A percentile compares a stretch with the other conserved stretches of the same genome.
These are phyloP conservation scores for Rhagophthalmus giganteus DNA, from an alignment of 2,888 invertebrate species.

Conservation along the genomic window DNA sequence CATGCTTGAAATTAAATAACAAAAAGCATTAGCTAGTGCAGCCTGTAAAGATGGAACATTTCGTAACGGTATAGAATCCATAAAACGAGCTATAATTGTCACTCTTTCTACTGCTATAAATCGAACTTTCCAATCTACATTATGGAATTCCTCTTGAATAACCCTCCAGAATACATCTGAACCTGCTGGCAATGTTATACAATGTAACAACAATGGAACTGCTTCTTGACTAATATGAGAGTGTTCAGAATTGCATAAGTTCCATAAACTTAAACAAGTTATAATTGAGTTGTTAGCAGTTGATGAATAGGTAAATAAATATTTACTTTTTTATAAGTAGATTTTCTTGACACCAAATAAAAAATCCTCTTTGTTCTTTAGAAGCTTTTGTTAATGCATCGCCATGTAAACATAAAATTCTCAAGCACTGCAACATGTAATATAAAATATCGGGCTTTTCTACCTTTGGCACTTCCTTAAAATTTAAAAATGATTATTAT, in stretches of 20 bases:
- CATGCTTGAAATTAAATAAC: slow-evolving; percentile 93
- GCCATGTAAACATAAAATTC: slow-evolving; percentile 88
- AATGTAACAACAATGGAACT: slow-evolving; percentile 91
- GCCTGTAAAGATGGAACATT: slow-evolving; percentile 86
- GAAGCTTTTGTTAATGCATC: slow-evolving; percentile 88
- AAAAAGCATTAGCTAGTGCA: slow-evolving; percentile 94
- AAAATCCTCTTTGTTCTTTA: slow-evolving; percentile 87
- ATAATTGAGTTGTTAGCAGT: not conserved
- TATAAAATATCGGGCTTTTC: slow-evolving; percentile 91
- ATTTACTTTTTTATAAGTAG: slow-evolving; percentile 86
- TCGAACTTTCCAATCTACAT: slow-evolving; percentile 82
- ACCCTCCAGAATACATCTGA: slow-evolving; percentile 95
- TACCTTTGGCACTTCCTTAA: slow-evolving; percentile 75
- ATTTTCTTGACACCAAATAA: slow-evolving; percentile 96
- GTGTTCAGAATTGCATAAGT: slow-evolving; percentile 85
- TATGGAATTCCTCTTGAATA: slow-evolving; percentile 93
- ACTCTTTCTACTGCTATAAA: slow-evolving; percentile 96
- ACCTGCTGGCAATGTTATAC: slow-evolving; percentile 90
- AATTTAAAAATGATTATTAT: not conserved
- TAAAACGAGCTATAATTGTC: slow-evolving; percentile 87
- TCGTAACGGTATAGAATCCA: slow-evolving; percentile 86
- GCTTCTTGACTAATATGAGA: slow-evolving; percentile 93
- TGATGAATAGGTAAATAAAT: not conserved
- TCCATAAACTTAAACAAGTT: slow-evolving; percentile 76
- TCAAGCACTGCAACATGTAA: slow-evolving; percentile 88